Evolutionary conservation across 1,140 invertebrate species (phyloP), one percentile per base, ranked within the genome.

Genomic region (Antheraea pernyi): DNA sequence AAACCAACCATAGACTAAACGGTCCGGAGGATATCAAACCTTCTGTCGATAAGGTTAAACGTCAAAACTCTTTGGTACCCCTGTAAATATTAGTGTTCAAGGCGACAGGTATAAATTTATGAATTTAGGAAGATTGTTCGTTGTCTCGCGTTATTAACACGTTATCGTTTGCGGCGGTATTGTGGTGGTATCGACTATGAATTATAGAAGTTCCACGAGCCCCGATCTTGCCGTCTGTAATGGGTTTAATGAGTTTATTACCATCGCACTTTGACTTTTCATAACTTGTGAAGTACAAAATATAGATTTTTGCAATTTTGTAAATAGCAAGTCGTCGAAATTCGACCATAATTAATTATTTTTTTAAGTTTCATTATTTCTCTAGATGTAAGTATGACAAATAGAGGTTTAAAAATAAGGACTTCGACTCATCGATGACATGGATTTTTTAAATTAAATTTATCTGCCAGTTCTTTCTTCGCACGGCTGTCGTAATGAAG

Each of bases 101-200:
- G 83, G 72, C 85, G 83, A 82, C 82, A 89, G 82, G 84, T 75
- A 75, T 82, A 84, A 88, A 89, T 88, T 89, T 89, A 91, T 91
- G 84, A 91, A 89, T 89, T 89, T 88, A 83, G 73, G 78, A 85
- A 87, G 83, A 89, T 87, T 88, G 86, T 85, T 82, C 84, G 81
- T 80, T 85, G 88, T 67, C 64, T 65, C 37, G 65, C 53, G 19
- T 72, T 89, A 90, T 90, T 90, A 89, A 90, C 86, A 90, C 85
- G 83, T 90, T 87, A 81, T 75, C 78, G 78, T 68, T 86, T 81
- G 78, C 79, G 78, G 80, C 76, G 76, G 61, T 68, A 75, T 62
- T 70, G 74, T 62, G 70, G 76, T 77, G 74, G 69, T 75, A 72
- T 80, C 68, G 82, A 87, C 85, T 80, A 83, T 86, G 84, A 87